These are phyloP conservation scores for Dicrurus megarhynchus DNA, from an alignment of 2,113 vertebrate genomes.

Conservation along the genomic window DNA sequence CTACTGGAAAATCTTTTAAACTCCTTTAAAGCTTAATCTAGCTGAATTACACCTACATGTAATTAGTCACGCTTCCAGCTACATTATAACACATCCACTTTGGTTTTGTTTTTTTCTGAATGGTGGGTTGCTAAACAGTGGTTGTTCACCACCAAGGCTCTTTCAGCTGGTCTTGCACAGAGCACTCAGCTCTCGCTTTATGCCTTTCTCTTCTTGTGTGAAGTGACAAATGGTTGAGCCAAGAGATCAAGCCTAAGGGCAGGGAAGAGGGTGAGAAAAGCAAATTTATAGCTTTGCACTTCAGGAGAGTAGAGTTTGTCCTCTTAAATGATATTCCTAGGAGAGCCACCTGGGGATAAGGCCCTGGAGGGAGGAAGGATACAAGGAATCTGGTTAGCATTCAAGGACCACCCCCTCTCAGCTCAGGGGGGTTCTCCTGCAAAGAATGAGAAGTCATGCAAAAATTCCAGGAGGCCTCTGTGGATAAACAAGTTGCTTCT, in stretches of 20 bases:
- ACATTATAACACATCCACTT: neutral
- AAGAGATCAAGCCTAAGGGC: neutral
- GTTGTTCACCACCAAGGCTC: neutral
- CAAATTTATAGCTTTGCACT: neutral
- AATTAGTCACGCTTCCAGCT: neutral
- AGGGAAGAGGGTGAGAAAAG: neutral
- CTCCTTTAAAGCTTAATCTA: neutral
- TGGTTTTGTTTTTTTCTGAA: neutral
- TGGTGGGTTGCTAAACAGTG: neutral
- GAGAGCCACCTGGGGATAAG: neutral
- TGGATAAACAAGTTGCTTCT: neutral
- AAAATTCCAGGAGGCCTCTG: neutral
- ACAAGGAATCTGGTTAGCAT: accelerated
- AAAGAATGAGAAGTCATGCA: neutral
- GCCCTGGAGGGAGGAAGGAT: neutral
- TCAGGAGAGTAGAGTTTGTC: neutral
- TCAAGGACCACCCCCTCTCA: neutral
- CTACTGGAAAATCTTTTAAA: neutral
- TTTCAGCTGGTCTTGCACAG: neutral
- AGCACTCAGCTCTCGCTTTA: neutral
- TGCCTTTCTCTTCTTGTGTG: neutral
- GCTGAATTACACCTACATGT: neutral
- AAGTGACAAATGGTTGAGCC: neutral
- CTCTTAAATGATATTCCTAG: neutral
- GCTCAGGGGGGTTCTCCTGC: neutral